Base-by-base conservation (phyloP, 2,113 vertebrate species). In the Zingel zingel region DNA sequence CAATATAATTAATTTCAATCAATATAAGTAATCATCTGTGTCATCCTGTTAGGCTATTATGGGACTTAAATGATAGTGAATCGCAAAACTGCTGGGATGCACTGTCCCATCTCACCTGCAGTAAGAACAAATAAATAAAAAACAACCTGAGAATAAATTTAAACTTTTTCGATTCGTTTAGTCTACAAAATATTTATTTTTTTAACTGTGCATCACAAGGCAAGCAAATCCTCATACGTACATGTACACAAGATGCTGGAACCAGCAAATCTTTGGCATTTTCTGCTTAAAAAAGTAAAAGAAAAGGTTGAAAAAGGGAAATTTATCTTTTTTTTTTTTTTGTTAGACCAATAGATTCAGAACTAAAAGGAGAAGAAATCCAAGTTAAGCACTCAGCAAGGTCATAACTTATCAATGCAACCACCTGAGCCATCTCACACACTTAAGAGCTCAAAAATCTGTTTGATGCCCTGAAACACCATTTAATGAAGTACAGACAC, bases 341-440 rank as follows among this genome's bases (percentile, higher is more conserved):
- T 19, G 11, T 48, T 19, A 6, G 43, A 64, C 30, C 5, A 56
- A 69, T 11, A 56, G 11, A 79, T 64, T 79, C 64, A 74, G 12
- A 74, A 43, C 39, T 50, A 48, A 73, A 73, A 71, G 13, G 30
- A 47, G 58, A 70, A 15, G 51, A 23, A 36, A 27, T 30, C 51
- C 30, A 56, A 57, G 43, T 75, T 58, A 53, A 74, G 54, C 27
- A 63, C 51, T 65, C 65, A 21, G 64, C 16, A n/a, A 69, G 50
- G 47, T 48, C 47, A 33, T 43, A 59, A 43, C 54, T 23, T 33
- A 27, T 45, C 59, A 51, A 1, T 25, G 23, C 7, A 39, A 45
- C 10, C 23, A 63, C 57, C 30, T 68, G 71, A 74, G 53, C 16
- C 23, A 0, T 7, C 70, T 21, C 63, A 43, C 47, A 68, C 45